Evolutionary conservation across 1,140 invertebrate genomes (phyloP).

Genomic region (Agrypnia vestita): DNA sequence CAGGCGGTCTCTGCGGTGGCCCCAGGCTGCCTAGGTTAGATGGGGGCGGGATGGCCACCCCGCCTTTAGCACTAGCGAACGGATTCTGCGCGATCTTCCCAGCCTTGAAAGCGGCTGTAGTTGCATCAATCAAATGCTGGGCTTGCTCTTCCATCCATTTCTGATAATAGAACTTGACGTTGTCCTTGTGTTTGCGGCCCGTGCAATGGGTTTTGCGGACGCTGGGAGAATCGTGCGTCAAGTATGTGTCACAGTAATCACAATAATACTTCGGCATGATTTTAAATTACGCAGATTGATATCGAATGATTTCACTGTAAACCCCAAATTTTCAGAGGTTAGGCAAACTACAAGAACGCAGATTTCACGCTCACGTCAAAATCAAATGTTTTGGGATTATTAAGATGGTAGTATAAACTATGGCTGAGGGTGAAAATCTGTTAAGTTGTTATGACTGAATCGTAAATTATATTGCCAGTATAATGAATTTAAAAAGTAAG

Average conservation of each 20-base stretch:
- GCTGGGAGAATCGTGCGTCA: slow-evolving; percentile 99
- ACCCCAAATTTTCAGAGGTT: no score
- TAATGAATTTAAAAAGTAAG: no score
- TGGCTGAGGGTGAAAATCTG: no score
- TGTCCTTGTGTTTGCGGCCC: slow-evolving; percentile 99
- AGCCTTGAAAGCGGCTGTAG: slow-evolving; percentile 95
- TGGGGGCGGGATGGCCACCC: slow-evolving; percentile 82
- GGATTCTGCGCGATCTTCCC: slow-evolving; percentile 95
- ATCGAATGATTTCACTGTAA: no score
- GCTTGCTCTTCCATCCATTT: slow-evolving; percentile 99
- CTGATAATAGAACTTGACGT: slow-evolving; percentile 99
- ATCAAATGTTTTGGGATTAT: no score
- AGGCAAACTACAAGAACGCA: no score
- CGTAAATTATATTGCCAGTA: no score
- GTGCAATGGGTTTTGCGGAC: slow-evolving; percentile 99
- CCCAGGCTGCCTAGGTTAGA: slow-evolving; percentile 69
- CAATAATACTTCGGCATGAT: slow-evolving; percentile 98
- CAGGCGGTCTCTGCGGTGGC: slow-evolving; percentile 68
- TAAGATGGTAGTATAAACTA: no score
- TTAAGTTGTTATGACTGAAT: no score
- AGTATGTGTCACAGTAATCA: slow-evolving; percentile 99
- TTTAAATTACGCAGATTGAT: neutral
- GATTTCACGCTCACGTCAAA: no score
- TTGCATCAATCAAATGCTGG: slow-evolving; percentile 98
- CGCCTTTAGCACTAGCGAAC: slow-evolving; percentile 80